These are phyloP conservation scores for Eulimnadia texana DNA, from an alignment of 1,140 invertebrate species.

Conservation along the genomic window DNA sequence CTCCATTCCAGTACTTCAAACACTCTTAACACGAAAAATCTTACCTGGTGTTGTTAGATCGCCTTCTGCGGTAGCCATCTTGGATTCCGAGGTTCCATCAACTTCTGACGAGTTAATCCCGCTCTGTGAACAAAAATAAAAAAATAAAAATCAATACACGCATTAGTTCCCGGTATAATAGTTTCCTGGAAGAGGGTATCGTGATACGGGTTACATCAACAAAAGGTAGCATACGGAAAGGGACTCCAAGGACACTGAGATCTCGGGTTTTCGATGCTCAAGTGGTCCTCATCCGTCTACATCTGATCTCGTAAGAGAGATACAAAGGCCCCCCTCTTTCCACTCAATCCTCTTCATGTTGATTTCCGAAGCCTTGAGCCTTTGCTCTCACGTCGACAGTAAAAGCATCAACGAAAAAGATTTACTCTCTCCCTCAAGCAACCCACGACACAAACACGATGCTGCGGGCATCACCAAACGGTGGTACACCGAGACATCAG, in stretches of 20 bases:
- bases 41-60: not conserved
- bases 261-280: not conserved
- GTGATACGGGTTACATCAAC: no score
- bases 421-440: not conserved
- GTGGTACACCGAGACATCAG: no score
- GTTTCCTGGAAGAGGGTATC: no score
- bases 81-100: not conserved
- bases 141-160: not conserved
- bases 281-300: not conserved
- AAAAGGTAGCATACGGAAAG: no score
- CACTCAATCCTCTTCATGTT: no score
- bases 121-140: not conserved
- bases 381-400: no score
- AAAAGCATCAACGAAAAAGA: not conserved
- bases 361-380: no score
- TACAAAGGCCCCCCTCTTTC: not conserved
- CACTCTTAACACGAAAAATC: not conserved
- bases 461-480: no score
- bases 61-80: not conserved
- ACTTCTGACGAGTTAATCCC: not conserved
- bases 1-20: no score
- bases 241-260: no score
- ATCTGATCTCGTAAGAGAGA: not conserved
- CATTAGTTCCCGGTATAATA: no score
- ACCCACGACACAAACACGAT: no score